Evolutionary conservation across 2,797 vertebrate genomes (phyloP).

Genomic region (Anguilla megastoma): DNA sequence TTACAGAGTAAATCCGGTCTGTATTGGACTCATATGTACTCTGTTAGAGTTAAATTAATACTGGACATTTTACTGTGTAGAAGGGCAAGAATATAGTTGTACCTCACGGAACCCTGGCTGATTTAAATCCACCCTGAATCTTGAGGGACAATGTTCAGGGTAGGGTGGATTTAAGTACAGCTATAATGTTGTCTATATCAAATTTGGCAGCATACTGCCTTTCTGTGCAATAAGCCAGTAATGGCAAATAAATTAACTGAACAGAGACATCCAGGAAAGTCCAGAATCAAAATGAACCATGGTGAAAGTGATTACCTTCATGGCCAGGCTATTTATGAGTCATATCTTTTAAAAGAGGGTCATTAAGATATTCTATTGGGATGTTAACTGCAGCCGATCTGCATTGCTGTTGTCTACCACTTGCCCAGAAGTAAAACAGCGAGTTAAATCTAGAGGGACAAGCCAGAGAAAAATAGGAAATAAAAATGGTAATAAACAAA

Average conservation of each 20-base stretch:
- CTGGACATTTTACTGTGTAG: too few relatives aligned
- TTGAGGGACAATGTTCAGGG: not conserved
- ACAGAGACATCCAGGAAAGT: not conserved
- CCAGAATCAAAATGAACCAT: not conserved
- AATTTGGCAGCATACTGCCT: not conserved
- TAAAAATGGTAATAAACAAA: constrained; percentile 5
- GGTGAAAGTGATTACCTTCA: not conserved
- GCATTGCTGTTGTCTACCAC: not conserved
- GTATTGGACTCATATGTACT: too few relatives aligned
- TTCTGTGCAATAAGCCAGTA: not conserved
- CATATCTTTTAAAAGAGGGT: not conserved
- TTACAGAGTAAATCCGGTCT: too few relatives aligned
- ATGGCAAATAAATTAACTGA: not conserved
- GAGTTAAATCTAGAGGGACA: not conserved
- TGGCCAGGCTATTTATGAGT: not conserved
- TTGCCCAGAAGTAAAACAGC: not conserved
- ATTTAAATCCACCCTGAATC: not conserved
- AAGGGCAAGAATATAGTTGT: not conserved
- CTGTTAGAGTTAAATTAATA: too few relatives aligned
- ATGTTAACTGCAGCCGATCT: not conserved
- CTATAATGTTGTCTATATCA: not conserved
- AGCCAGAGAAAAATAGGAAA: not conserved
- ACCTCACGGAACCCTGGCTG: not conserved
- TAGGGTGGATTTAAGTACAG: not conserved
- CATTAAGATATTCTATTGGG: not conserved